These are phyloP conservation scores for Mesorhabditis belari DNA, from an alignment of 2,888 invertebrate genomes.

Conservation along the genomic window DNA sequence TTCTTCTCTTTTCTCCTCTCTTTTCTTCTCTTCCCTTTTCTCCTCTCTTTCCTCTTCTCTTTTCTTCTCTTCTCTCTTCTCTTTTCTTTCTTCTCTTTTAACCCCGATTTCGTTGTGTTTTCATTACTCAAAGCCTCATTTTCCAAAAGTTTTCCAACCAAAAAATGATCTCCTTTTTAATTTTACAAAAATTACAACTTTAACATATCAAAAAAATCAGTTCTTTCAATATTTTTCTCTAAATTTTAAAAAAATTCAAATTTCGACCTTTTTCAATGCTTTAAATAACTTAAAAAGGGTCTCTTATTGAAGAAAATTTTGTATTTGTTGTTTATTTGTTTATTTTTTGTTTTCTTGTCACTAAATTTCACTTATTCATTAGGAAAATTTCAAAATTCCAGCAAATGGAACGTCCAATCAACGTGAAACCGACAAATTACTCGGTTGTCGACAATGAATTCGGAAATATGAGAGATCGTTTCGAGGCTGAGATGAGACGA, in stretches of 20 bases:
- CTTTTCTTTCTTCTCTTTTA: background rate
- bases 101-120: background rate
- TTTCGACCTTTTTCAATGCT: too few species aligned
- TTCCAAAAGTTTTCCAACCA: too few species aligned
- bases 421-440: constrained; percentile 46
- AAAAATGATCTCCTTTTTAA: too few species aligned
- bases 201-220: too few species aligned
- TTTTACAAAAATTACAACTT: too few species aligned
- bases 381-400: background rate
- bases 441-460: constrained; percentile 74
- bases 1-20: constrained; percentile 2
- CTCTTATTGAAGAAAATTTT: too few species aligned
- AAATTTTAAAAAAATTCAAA: too few species aligned
- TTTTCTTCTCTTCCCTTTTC: constrained; percentile 1
- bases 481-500: constrained; percentile 76
- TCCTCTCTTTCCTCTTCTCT: constrained; percentile 12
- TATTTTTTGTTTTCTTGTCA: background rate
- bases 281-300: too few species aligned
- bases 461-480: constrained; percentile 84
- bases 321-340: background rate
- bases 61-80: constrained; percentile 2
- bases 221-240: too few species aligned
- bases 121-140: too few species aligned
- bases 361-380: background rate
- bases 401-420: constrained; percentile 41